phyloP scores from a whole-genome alignment of 2,113 vertebrate genomes.

The Columbina picui region DNA sequence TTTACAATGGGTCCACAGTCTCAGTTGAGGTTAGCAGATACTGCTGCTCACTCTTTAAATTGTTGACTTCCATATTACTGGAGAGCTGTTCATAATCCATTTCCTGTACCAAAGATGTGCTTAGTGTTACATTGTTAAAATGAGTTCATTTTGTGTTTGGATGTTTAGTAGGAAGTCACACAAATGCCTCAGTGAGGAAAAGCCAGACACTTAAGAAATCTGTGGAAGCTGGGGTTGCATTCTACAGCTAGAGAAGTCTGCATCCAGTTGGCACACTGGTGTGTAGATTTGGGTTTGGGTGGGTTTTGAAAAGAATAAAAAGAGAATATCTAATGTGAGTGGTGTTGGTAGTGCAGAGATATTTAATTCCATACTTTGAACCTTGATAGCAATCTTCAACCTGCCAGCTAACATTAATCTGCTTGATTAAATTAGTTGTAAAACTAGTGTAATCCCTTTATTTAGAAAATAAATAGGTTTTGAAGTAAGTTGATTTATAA shows the following conservation, averaged over 20 bases:
- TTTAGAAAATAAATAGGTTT: background rate
- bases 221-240: background rate
- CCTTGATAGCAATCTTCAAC: background rate
- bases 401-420: background rate
- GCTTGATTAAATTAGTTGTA: background rate
- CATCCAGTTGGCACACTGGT: background rate
- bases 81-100: slow-evolving; percentile 6
- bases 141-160: background rate
- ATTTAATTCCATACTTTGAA: background rate
- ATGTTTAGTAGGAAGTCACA: background rate
- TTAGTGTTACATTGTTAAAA: background rate
- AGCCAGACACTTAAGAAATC: background rate
- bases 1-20: slow-evolving; percentile 43
- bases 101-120: slow-evolving; percentile 30
- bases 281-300: background rate
- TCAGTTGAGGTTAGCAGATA: background rate
- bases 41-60: background rate
- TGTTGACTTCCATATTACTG: background rate
- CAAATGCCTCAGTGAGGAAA: background rate
- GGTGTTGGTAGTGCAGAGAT: background rate
- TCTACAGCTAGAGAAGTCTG: background rate
- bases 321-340: background rate
- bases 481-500: background rate
- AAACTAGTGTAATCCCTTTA: background rate
- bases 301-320: background rate